These are phyloP conservation scores for Pecten maximus DNA, from an alignment of 2,888 invertebrate species.

Conservation along the genomic window DNA sequence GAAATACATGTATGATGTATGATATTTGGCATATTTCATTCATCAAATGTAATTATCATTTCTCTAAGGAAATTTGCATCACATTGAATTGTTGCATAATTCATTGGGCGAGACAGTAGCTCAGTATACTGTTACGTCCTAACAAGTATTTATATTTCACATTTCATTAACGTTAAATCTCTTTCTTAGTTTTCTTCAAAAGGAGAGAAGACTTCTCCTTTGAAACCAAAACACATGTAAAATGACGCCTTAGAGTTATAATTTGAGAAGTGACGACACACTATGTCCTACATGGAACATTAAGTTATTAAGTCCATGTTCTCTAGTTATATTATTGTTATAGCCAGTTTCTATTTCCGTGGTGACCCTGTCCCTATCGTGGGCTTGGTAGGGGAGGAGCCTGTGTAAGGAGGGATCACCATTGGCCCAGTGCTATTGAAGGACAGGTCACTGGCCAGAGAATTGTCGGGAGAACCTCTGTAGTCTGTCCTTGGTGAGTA, in stretches of 20 bases:
- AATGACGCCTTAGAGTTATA: too few relatives aligned
- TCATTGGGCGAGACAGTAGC: not conserved
- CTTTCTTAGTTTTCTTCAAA: too few relatives aligned
- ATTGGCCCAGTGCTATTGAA: slow-evolving; percentile 49
- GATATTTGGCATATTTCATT: not conserved
- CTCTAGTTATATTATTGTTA: too few relatives aligned
- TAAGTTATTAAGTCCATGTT: too few relatives aligned
- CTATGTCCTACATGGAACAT: too few relatives aligned
- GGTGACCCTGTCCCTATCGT: slow-evolving; percentile 30
- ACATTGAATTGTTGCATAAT: not conserved
- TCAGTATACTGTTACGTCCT: too few relatives aligned
- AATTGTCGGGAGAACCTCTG: slow-evolving; percentile 63
- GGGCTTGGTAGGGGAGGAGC: slow-evolving; percentile 38
- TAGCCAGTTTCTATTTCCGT: not conserved
- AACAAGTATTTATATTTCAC: too few relatives aligned
- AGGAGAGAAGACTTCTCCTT: too few relatives aligned
- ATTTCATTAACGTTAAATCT: too few relatives aligned
- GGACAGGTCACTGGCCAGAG: slow-evolving; percentile 65
- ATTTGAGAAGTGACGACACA: too few relatives aligned
- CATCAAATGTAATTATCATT: not conserved
- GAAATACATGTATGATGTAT: not conserved
- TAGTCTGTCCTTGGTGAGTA: slow-evolving; percentile 40
- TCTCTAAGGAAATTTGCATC: not conserved
- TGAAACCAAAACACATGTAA: too few relatives aligned
- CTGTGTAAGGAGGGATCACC: slow-evolving; percentile 34